Evolutionary conservation across 2,888 invertebrate species (phyloP).

Genomic region (Hartigia nigra): DNA sequence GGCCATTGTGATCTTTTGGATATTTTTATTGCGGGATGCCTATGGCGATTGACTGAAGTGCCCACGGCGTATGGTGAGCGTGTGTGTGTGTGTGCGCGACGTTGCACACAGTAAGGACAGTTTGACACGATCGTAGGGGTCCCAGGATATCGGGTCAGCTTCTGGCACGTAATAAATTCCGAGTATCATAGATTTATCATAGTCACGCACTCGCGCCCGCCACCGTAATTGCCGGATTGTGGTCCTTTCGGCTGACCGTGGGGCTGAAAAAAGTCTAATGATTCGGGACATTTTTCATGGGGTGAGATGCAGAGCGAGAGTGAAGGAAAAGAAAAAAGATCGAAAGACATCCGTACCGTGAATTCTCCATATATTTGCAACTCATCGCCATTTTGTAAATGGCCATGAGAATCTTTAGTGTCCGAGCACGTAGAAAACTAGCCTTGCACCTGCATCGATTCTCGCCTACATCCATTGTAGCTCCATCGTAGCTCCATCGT

Average conservation of each 20-base stretch:
- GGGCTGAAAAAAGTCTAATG: constrained; percentile 30
- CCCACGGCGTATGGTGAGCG: constrained; percentile 20
- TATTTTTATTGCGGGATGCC: constrained; percentile 49
- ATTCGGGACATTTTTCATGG: constrained; percentile 20
- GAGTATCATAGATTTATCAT: constrained; percentile 57
- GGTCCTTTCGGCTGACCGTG: constrained; percentile 30
- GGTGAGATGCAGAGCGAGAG: not conserved
- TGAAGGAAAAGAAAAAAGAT: not conserved
- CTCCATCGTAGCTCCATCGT: not conserved
- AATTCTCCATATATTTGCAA: constrained; percentile 1
- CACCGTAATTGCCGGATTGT: constrained; percentile 54
- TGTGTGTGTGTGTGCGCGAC: constrained; percentile 21
- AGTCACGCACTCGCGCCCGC: constrained; percentile 53
- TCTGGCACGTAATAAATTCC: constrained; percentile 49
- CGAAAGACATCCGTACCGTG: not conserved
- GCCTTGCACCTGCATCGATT: not conserved
- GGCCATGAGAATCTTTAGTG: not conserved
- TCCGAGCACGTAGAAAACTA: not conserved
- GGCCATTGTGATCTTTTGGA: constrained; percentile 39
- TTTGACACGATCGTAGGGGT: not conserved
- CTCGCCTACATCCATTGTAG: not conserved
- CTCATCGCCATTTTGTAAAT: not conserved
- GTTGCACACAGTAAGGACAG: constrained; percentile 40
- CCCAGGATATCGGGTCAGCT: not conserved
- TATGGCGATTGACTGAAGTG: constrained; percentile 45